These are phyloP conservation scores for Micronycteris hirsuta DNA, from an alignment of 2,113 vertebrate species.

Conservation along the genomic window DNA sequence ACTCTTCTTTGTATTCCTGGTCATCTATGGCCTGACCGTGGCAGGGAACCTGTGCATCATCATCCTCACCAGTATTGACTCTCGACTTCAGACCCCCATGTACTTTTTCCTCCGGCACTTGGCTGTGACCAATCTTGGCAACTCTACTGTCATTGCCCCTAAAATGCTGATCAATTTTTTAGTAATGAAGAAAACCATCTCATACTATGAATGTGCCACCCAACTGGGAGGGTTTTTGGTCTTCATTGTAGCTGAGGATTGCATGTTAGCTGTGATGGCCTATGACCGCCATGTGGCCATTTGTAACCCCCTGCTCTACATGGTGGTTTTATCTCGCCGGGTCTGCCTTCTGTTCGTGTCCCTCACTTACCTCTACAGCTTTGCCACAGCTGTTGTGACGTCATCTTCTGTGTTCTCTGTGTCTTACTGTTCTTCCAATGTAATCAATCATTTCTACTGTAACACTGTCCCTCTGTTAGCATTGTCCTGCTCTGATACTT, in stretches of 20 bases:
- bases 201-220: slow-evolving; percentile 41
- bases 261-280: slow-evolving; percentile 70
- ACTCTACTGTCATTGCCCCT: slow-evolving; percentile 51
- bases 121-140: slow-evolving; percentile 30
- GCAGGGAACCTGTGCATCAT: slow-evolving; percentile 50
- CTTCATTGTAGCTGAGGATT: slow-evolving; percentile 58
- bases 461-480: slow-evolving; percentile 60
- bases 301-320: slow-evolving; percentile 64
- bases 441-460: slow-evolving; percentile 73
- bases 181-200: slow-evolving; percentile 5
- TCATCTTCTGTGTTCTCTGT: slow-evolving; percentile 33
- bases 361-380: slow-evolving; percentile 12
- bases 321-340: background rate
- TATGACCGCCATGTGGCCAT: slow-evolving; percentile 70
- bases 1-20: slow-evolving; percentile 35
- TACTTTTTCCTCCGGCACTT: slow-evolving; percentile 55
- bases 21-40: slow-evolving; percentile 15
- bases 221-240: slow-evolving; percentile 46
- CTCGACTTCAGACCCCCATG: slow-evolving; percentile 51
- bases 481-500: slow-evolving; percentile 67
- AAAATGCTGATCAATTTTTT: slow-evolving; percentile 51
- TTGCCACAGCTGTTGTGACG: slow-evolving; percentile 44
- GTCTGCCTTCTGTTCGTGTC: slow-evolving; percentile 26
- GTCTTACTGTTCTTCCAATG: slow-evolving; percentile 60
- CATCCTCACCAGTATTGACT: slow-evolving; percentile 14